Base-by-base conservation (phyloP, 2,797 vertebrate species). In the Meriones psammophilus region DNA sequence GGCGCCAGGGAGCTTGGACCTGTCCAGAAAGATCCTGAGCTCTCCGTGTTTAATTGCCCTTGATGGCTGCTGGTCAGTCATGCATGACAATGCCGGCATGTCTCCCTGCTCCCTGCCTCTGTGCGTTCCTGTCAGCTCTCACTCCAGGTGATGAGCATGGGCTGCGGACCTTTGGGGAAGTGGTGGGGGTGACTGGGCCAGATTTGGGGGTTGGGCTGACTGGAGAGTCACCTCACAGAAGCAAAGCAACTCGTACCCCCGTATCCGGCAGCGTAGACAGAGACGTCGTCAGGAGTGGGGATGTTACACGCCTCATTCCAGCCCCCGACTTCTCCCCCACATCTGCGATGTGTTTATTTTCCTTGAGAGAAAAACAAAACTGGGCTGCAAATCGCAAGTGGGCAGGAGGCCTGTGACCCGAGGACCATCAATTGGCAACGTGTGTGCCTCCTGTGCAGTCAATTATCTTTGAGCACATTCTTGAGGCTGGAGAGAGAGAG, bases 1-100 rank as follows among this genome's bases (percentile, higher is more conserved):
- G 98, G 98, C 98, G 98, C 99, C 98, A 99, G 99, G 98, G 98
- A 98, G 98, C 98, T 99, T 98, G 98, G 99, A 99, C 98, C 98
- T 99, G 99, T 99, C 99, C 98, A 98, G 98, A 99, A 98, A 97
- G 98, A 99, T 99, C 98, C 98, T 22, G 91, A 56, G 97, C 97
- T 97, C 97, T 97, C 96, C 79, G 64, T 97, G 98, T 98, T 98
- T 99, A 99, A 99, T 99, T 99, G 98, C 98, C 98, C 88, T 97
- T 99, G 99, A 99, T 99, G 98, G 99, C 98, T 98, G 98, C 98
- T 98, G 98, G 98, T 98, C 98, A 98, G 98, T 98, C 98, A 99
- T 98, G 99, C 99, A 98, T 99, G 98, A 97, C 98, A 98, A 98
- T 98, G 97, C 90, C 85, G 96, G 98, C 26, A 87, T 98, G 98